Evolutionary conservation across 1,140 invertebrate species (phyloP).

Genomic region (Diorhabda elongata): DNA sequence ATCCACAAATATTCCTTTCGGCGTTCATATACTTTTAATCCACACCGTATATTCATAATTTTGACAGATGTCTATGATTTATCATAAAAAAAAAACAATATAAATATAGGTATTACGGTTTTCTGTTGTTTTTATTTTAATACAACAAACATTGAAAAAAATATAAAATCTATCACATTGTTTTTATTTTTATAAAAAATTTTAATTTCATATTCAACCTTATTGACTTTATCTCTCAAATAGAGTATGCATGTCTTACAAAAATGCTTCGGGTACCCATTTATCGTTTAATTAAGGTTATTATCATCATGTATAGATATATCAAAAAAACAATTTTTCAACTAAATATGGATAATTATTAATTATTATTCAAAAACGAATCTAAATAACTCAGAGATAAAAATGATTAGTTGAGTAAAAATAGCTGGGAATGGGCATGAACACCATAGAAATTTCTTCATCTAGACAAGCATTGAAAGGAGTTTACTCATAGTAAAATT

Average conservation of each 20-base stretch:
- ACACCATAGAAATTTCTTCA: no score
- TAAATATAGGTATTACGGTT: no score
- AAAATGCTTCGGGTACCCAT: neutral
- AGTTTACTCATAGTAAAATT: no score
- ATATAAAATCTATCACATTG: neutral
- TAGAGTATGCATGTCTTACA: constrained; percentile 31
- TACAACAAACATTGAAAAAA: neutral
- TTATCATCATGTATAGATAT: constrained; percentile 6
- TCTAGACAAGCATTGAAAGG: no score
- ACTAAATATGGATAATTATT: neutral
- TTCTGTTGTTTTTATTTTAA: no score
- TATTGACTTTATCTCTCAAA: constrained; percentile 4
- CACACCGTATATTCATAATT: no score
- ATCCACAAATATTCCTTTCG: no score
- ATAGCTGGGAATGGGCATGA: no score
- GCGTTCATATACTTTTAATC: no score
- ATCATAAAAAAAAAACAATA: no score
- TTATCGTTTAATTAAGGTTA: neutral
- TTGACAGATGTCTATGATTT: no score
- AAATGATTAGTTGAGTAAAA: no score
- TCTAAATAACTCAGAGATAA: neutral
- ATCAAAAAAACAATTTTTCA: neutral
- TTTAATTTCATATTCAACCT: constrained; percentile 17
- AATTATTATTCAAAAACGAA: neutral
- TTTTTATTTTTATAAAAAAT: neutral